Conservation (phyloP, 2,888 invertebrate genomes). For the Cephalotes varians region DNA sequence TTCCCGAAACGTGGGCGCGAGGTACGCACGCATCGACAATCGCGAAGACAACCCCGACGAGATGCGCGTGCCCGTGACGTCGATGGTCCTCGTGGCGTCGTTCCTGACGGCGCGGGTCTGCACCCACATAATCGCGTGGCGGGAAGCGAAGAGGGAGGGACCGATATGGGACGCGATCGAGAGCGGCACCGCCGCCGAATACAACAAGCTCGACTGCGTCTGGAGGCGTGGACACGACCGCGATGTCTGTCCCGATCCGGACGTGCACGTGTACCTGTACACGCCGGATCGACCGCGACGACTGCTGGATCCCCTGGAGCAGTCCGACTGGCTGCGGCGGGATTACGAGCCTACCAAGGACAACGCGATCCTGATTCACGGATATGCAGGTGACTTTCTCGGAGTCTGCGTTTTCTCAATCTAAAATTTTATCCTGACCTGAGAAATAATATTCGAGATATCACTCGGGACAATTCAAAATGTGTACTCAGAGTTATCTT, state of each 20-base stretch:
- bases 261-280: slow-evolving; percentile 89
- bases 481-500: background rate
- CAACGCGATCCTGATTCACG: slow-evolving; percentile 91
- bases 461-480: background rate
- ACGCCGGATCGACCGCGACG: slow-evolving; percentile 87
- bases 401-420: background rate
- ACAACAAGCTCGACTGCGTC: slow-evolving; percentile 90
- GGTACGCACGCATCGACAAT: slow-evolving; percentile 3
- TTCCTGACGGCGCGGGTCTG: background rate
- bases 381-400: slow-evolving; percentile 88
- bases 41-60: background rate
- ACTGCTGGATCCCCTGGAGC: slow-evolving; percentile 77
- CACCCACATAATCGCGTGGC: slow-evolving; percentile 11
- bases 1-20: slow-evolving; percentile 41
- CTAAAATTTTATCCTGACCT: background rate
- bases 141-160: slow-evolving; percentile 64
- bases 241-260: slow-evolving; percentile 91
- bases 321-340: slow-evolving; percentile 91
- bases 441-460: background rate
- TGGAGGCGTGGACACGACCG: slow-evolving; percentile 89
- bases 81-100: background rate
- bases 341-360: slow-evolving; percentile 90
- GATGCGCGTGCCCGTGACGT: background rate
- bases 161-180: slow-evolving; percentile 84
- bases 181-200: slow-evolving; percentile 86